These are phyloP conservation scores for Sus cebifrons DNA, from an alignment of 2,797 vertebrate genomes.

Conservation along the genomic window DNA sequence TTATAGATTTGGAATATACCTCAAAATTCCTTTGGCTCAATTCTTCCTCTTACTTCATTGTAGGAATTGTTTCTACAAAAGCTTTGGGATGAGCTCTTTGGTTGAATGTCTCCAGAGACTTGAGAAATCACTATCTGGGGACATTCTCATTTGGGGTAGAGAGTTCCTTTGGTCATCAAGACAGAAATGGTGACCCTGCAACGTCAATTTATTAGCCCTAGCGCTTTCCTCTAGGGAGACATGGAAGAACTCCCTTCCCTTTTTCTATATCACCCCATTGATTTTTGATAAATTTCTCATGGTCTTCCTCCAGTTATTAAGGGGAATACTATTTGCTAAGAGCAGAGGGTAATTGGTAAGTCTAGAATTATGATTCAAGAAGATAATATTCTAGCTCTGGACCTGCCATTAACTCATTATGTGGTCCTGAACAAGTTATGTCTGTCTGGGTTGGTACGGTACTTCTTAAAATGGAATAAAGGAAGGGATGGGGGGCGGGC, in stretches of 20 bases:
- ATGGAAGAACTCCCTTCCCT: neutral
- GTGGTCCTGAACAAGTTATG: neutral
- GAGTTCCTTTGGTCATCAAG: neutral
- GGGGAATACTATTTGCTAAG: neutral
- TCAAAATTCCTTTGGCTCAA: neutral
- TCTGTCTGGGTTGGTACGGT: neutral
- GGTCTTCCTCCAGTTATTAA: neutral
- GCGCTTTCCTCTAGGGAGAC: neutral
- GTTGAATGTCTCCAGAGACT: neutral
- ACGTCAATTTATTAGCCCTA: neutral
- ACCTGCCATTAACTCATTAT: neutral
- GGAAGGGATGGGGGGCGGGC: neutral
- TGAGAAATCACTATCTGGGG: neutral
- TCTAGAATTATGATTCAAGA: neutral
- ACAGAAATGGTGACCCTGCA: neutral
- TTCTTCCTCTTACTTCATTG: neutral
- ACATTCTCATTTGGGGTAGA: neutral
- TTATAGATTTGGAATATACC: conserved; percentile 20
- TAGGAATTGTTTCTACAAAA: conserved; percentile 40
- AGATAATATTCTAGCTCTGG: neutral
- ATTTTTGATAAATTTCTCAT: neutral
- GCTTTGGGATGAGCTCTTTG: neutral
- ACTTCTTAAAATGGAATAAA: neutral
- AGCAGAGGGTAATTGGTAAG: neutral
- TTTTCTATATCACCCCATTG: neutral